Base-by-base conservation (phyloP, 2,113 vertebrate species). In the Ibidorhyncha struthersii region DNA sequence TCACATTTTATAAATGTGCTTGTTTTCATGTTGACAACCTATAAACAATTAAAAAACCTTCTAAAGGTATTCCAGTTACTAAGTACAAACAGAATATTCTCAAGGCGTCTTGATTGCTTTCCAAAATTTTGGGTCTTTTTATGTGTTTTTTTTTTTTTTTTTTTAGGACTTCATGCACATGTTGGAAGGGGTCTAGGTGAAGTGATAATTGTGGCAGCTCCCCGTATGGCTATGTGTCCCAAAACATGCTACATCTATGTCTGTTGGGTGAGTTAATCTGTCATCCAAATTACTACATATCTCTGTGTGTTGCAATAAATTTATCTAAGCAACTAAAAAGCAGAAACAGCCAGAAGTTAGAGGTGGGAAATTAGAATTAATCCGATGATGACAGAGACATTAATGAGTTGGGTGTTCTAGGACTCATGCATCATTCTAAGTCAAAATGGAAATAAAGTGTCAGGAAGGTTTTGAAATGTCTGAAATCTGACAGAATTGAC, bases 351-450 rank as follows among this genome's bases (percentile, higher is more conserved):
- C 30, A 20, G 58, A 90, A 32, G 11, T 58, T 89, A 66, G 59
- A 62, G 29, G 27, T 45, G 10, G 41, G n/a, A 86, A 89, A 67
- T 66, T 6, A 58, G 27, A 76, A 77, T 50, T 38, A 65, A 36
- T 76, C 12, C 22, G 15, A 56, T 52, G 4, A 38, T 65, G 34
- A 70, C 22, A 56, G 34, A 72, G 20, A 86, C 87, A 43, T 76
- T 34, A 65, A 76, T 63, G 23, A 45, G 11, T 61, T 88, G 11
- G 1, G 1, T 58, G 27, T 58, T n/a, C 27, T 83, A 53, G 18
- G 14, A 49, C 25, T 66, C 11, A 8, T 0, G 0, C 7, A 1
- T 93, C n/a, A 40, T 77, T 82, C 58, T 32, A 81, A 66, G 16
- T 69, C 59, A 73, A 12, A 14, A 18, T 45, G 27, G 8, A 80